These are phyloP conservation scores for Pimephales promelas DNA, from an alignment of 2,113 vertebrate genomes.

Conservation along the genomic window DNA sequence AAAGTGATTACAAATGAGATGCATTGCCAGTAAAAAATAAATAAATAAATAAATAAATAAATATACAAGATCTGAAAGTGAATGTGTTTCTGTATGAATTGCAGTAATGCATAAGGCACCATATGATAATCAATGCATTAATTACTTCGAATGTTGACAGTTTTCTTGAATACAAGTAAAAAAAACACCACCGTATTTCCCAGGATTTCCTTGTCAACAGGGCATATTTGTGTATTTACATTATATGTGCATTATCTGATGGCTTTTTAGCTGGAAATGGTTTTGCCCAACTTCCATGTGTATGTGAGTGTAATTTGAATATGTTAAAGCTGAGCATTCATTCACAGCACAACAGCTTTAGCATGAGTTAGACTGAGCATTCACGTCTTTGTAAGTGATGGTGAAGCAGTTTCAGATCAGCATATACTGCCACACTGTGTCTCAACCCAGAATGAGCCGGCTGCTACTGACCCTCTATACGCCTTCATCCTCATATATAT, in stretches of 20 bases:
- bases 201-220: neutral
- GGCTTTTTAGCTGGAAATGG: too few relatives aligned
- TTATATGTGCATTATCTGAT: neutral
- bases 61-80: too few relatives aligned
- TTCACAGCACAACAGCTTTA: neutral
- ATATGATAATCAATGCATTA: neutral
- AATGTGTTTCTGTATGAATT: too few relatives aligned
- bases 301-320: neutral
- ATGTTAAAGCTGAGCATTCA: neutral
- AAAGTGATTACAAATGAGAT: too few relatives aligned
- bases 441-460: constrained; percentile 56
- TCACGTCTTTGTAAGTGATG: neutral
- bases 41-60: too few relatives aligned
- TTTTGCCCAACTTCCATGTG: too few relatives aligned
- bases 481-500: neutral
- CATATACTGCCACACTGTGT: constrained; percentile 79
- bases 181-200: neutral
- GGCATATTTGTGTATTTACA: neutral
- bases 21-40: neutral
- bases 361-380: neutral
- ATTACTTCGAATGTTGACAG: neutral
- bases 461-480: neutral
- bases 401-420: constrained; percentile 41
- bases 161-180: neutral
- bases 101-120: too few relatives aligned